A percentile compares a stretch with the other conserved stretches of the same genome.
Evolutionary conservation across 2,113 vertebrate species (phyloP).

Genomic region (Glaucomys volans): DNA sequence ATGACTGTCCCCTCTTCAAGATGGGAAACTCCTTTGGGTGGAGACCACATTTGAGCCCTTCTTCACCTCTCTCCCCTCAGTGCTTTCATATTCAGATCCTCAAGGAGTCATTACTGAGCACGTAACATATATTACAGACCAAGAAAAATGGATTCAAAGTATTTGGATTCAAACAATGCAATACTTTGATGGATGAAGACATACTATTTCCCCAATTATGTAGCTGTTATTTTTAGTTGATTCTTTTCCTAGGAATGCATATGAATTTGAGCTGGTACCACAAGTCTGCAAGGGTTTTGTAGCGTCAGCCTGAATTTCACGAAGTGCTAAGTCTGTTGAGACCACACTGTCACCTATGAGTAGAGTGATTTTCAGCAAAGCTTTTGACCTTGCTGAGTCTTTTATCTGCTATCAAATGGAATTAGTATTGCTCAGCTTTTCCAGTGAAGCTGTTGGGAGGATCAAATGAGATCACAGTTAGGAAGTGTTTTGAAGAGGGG

Average conservation of each 20-base stretch:
- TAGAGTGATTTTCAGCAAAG: background rate
- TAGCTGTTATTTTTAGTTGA: background rate
- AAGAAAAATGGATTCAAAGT: background rate
- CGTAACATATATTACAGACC: background rate
- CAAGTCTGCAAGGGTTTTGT: background rate
- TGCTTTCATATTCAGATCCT: background rate
- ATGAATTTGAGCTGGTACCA: background rate
- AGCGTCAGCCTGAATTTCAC: background rate
- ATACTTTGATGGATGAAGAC: background rate
- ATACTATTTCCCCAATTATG: background rate
- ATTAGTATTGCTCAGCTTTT: conserved; percentile 3
- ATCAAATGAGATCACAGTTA: background rate
- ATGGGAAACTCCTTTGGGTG: background rate
- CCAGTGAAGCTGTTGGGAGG: background rate
- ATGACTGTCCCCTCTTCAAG: background rate
- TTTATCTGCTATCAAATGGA: background rate
- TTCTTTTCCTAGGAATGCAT: background rate
- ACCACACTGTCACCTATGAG: background rate
- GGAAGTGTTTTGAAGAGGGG: background rate
- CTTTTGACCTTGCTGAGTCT: conserved; percentile 19
- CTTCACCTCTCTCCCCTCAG: background rate
- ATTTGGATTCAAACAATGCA: background rate
- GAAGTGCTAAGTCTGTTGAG: background rate
- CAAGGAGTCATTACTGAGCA: background rate
- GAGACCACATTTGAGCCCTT: background rate